phyloP scores from a whole-genome alignment of 2,888 invertebrate species.

The Andrena hattorfiana region DNA sequence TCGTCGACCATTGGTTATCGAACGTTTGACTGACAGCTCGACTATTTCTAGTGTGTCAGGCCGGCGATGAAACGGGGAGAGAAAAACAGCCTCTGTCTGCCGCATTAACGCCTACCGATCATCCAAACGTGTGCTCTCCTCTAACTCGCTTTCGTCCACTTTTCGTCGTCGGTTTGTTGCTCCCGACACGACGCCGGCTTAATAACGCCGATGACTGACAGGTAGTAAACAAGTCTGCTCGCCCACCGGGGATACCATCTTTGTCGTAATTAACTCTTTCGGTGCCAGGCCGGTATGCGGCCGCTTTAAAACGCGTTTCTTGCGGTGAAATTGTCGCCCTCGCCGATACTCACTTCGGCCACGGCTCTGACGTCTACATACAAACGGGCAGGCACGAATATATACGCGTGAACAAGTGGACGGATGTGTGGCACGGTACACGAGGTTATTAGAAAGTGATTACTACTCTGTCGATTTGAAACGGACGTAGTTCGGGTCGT shows the following conservation, averaged over 20 bases:
- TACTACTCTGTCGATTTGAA: too few species aligned
- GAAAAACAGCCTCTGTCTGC: slow-evolving; percentile 40
- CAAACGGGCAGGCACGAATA: not conserved
- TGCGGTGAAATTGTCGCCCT: slow-evolving; percentile 8
- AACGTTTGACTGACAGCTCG: slow-evolving; percentile 76
- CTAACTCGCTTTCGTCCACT: slow-evolving; percentile 37
- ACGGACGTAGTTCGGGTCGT: not conserved
- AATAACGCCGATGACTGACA: slow-evolving; percentile 73
- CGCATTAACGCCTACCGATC: slow-evolving; percentile 50
- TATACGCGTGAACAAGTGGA: not conserved
- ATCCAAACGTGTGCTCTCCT: slow-evolving; percentile 20
- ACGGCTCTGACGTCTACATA: slow-evolving; percentile 18
- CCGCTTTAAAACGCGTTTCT: slow-evolving; percentile 37
- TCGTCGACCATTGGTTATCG: slow-evolving; percentile 72
- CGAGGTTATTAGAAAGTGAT: too few species aligned
- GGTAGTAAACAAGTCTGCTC: slow-evolving; percentile 77
- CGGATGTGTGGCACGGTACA: not conserved
- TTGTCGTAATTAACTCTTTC: slow-evolving; percentile 58
- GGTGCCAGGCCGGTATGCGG: slow-evolving; percentile 47
- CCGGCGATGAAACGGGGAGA: slow-evolving; percentile 58
- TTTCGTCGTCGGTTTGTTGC: slow-evolving; percentile 35
- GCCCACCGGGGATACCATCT: slow-evolving; percentile 60
- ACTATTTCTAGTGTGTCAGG: slow-evolving; percentile 39
- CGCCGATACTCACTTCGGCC: not conserved
- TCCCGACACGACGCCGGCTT: slow-evolving; percentile 60